phyloP scores from a whole-genome alignment of 2,797 vertebrate species.

The Cossypha heuglini region DNA sequence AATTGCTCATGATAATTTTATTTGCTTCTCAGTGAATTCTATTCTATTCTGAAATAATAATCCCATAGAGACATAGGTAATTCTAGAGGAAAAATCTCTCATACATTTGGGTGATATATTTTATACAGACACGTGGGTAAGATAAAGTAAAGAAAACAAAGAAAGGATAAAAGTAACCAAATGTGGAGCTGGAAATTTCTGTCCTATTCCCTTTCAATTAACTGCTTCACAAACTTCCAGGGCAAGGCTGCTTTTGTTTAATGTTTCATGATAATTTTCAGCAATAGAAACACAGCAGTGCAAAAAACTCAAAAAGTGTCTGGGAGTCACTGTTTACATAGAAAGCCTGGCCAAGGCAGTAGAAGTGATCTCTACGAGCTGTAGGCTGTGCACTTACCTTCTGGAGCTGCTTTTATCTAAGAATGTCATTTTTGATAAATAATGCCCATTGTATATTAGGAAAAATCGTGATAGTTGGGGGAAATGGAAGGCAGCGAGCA shows the following conservation, averaged over 20 bases:
- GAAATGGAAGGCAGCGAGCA: slow-evolving; percentile 46
- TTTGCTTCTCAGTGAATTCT: neutral
- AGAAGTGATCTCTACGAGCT: neutral
- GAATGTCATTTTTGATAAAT: slow-evolving; percentile 59
- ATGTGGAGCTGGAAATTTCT: neutral
- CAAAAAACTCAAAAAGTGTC: neutral
- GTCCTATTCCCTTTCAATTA: neutral
- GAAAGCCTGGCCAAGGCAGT: neutral
- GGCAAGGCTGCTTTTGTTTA: neutral
- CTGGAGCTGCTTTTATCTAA: neutral
- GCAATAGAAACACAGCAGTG: neutral
- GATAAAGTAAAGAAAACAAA: neutral
- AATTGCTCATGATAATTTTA: neutral
- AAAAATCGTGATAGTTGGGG: slow-evolving; percentile 9
- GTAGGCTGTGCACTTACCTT: neutral
- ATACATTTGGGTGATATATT: neutral
- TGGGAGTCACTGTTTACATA: neutral
- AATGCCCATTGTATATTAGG: neutral
- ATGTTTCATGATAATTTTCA: neutral
- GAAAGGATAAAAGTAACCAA: neutral
- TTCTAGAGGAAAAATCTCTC: neutral
- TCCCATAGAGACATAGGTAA: neutral
- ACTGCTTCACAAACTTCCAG: neutral
- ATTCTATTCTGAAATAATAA: neutral
- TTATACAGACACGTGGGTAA: neutral